Percentiles rank a stretch among this genome's conserved stretches.
Evolutionary conservation across 2,113 vertebrate species (phyloP).

Genomic region (Ceuthmochares aereus): DNA sequence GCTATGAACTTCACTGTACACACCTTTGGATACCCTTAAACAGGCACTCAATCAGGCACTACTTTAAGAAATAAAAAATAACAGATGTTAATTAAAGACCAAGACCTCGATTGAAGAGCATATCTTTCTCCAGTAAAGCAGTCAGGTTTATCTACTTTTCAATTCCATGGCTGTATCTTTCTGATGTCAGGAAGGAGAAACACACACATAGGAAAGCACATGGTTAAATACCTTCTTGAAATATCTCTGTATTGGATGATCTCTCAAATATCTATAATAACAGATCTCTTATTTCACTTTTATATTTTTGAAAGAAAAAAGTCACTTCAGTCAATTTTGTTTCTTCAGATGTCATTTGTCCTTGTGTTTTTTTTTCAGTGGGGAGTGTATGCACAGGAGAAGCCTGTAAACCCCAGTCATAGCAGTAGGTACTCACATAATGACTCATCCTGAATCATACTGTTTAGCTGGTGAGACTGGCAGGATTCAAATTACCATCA

Average conservation of each 20-base stretch:
- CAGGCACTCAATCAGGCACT: background rate
- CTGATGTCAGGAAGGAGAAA: background rate
- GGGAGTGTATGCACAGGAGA: background rate
- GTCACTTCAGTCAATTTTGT: background rate
- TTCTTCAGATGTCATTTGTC: background rate
- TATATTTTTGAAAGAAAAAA: background rate
- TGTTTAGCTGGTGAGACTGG: background rate
- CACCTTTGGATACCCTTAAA: background rate
- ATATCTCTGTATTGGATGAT: background rate
- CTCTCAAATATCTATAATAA: background rate
- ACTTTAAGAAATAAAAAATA: background rate
- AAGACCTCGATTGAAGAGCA: background rate
- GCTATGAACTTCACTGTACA: background rate
- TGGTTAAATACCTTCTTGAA: background rate
- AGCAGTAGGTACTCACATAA: rapidly evolving
- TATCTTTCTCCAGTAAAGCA: background rate
- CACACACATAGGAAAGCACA: background rate
- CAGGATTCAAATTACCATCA: background rate
- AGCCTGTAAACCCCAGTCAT: background rate
- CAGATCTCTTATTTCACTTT: background rate
- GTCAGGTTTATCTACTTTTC: background rate
- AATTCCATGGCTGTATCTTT: background rate
- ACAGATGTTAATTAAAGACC: background rate
- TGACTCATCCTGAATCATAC: background rate
- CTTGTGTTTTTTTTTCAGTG: background rate